Evolutionary conservation across 2,113 vertebrate species (phyloP), one percentile per base, ranked within the genome.

Genomic region (Nibea coibor): DNA sequence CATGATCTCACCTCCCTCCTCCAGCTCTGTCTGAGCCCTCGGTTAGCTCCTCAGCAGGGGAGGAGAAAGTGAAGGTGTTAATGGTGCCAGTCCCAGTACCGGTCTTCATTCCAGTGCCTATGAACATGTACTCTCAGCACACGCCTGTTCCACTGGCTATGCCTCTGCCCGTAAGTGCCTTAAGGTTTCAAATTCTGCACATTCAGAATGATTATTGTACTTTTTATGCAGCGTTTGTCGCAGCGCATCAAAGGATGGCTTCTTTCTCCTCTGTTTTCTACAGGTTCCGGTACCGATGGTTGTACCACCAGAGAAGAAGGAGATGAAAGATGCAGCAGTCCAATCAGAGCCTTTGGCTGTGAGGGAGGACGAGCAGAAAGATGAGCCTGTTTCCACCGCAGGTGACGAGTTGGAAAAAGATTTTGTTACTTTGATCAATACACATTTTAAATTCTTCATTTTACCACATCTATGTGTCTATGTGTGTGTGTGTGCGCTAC

Each of bases 41-140:
- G 24, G 71, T 19, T 11, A 20, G 43, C 20, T 67, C 51, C 65
- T 63, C 81, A 56, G 65, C 53, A 75, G 88, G 77, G 6, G 89
- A 86, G 73, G 92, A 92, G 70, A 88, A 71, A 0, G 95, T 97
- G 69, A 96, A 93, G 75, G 83, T 97, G 81, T 2, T 98, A 50
- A 93, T 97, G 87, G 95, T 99, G 56, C 97, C 98, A 26, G 89
- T 99, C 78, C 97, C 97, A 22, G 95, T 98, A 8, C 98, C 98
- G 4, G 94, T 99, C 84, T 99, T 97, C 89, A 94, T 99, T 70
- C 98, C 98, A 83, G 94, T 99, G 84, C 98, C 98, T 78, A 92
- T 99, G 95, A 97, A 97, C 91, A 95, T 99, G 92, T 99, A 97
- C 91, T 96, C 96, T 54, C 98, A 99, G 89, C 96, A 96, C 93